Evolutionary conservation across 2,888 invertebrate genomes (phyloP).

Genomic region (Sacculina carcini): DNA sequence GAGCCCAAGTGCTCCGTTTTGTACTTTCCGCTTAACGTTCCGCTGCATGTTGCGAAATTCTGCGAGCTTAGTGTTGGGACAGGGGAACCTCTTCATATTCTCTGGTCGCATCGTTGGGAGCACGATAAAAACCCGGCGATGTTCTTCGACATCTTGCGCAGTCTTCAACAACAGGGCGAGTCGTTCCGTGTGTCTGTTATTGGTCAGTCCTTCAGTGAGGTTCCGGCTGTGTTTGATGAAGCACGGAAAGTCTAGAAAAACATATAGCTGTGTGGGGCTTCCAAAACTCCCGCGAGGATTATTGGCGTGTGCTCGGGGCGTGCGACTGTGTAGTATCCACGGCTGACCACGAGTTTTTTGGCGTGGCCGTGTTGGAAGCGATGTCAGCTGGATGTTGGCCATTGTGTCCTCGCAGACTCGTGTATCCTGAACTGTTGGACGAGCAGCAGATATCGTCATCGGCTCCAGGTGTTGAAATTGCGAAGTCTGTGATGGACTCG

Average conservation of each 20-base stretch:
- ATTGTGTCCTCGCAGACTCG: constrained; percentile 35
- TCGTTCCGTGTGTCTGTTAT: constrained; percentile 32
- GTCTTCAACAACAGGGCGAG: constrained; percentile 25
- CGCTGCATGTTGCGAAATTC: background rate
- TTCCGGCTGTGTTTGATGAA: constrained; percentile 31
- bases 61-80: background rate
- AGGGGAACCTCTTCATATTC: constrained; percentile 26
- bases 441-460: background rate
- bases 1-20: constrained; percentile 32
- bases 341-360: constrained; percentile 46
- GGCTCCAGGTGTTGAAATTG: background rate
- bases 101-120: constrained; percentile 55
- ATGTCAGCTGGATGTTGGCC: constrained; percentile 38
- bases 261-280: constrained; percentile 22
- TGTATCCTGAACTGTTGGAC: constrained; percentile 44
- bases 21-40: constrained; percentile 28
- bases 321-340: constrained; percentile 43
- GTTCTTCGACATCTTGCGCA: constrained; percentile 29
- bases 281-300: constrained; percentile 27
- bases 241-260: constrained; percentile 22
- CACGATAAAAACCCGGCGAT: constrained; percentile 43
- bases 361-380: constrained; percentile 47
- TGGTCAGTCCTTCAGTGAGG: constrained; percentile 33
- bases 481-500: background rate
- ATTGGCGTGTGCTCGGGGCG: constrained; percentile 27